Conservation (phyloP, 37 sponge, comb jelly and placozoan species). For the Bolinopsis microptera region DNA sequence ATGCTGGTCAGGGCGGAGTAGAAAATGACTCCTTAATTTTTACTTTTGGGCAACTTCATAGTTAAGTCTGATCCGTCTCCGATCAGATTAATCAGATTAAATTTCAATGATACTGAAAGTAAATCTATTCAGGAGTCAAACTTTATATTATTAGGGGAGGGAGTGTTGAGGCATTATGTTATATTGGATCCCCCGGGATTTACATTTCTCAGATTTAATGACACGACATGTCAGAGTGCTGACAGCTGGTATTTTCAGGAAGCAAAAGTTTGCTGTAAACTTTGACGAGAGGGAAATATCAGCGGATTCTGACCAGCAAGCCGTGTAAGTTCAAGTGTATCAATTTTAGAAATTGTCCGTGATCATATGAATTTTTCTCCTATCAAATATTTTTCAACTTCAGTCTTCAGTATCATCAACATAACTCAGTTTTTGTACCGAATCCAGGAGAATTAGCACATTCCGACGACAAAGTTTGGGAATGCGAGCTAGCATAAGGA, state of each 20-base stretch:
- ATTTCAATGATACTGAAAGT: background rate
- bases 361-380: too few species aligned
- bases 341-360: too few species aligned
- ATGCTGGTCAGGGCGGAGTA: background rate
- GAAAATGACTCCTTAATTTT: background rate
- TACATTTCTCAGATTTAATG: background rate
- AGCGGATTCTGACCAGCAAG: background rate
- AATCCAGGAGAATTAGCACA: background rate
- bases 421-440: too few species aligned
- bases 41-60: background rate
- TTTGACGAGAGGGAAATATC: background rate
- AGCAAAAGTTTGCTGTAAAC: constrained; percentile 15
- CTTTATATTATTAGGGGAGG: background rate
- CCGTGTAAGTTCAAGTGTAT: background rate
- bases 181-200: background rate
- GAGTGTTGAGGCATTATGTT: too few species aligned
- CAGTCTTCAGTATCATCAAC: too few species aligned
- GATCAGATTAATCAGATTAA: background rate
- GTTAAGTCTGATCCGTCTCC: background rate
- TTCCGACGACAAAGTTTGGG: constrained; percentile 26
- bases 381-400: too few species aligned
- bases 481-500: constrained; percentile 42
- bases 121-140: background rate
- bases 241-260: background rate
- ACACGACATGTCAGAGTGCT: background rate